Conservation (phyloP, 1,140 invertebrate genomes). For the Nephotettix cincticeps region DNA sequence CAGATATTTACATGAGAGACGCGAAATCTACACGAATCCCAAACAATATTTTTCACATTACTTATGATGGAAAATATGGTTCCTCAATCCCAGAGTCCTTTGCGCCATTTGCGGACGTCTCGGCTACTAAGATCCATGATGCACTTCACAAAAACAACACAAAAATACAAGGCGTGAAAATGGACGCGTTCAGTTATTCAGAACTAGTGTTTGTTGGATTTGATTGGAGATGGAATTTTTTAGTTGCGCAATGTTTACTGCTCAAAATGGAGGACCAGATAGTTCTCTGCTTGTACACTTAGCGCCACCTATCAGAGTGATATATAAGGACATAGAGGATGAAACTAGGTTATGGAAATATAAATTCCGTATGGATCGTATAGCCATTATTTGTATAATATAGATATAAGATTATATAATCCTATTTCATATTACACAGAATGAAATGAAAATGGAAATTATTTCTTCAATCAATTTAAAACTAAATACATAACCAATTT, state of each 20-base stretch:
- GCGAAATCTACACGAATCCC: slow-evolving; percentile 7
- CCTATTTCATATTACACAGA: too few species aligned
- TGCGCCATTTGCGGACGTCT: slow-evolving; percentile 40
- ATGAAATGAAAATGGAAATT: too few species aligned
- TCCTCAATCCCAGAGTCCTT: slow-evolving; percentile 39
- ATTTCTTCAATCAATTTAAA: too few species aligned
- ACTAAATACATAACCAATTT: too few species aligned
- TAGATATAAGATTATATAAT: too few species aligned
- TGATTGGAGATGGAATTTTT: slow-evolving; percentile 27
- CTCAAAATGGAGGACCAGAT: slow-evolving; percentile 10
- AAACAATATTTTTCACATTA: slow-evolving; percentile 34
- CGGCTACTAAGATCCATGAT: slow-evolving; percentile 37
- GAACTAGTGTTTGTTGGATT: slow-evolving; percentile 30
- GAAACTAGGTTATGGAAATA: too few species aligned
- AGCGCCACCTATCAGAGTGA: slow-evolving; percentile 22
- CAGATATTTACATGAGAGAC: slow-evolving; percentile 13
- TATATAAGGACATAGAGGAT: too few species aligned
- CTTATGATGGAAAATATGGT: slow-evolving; percentile 39
- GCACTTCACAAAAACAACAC: slow-evolving; percentile 39
- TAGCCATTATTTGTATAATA: too few species aligned
- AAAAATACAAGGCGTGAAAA: slow-evolving; percentile 34
- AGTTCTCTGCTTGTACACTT: background rate
- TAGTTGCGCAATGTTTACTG: slow-evolving; percentile 28
- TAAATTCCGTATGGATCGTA: too few species aligned
- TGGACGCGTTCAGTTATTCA: slow-evolving; percentile 33